These are phyloP conservation scores for Calidris pygmaea DNA, from an alignment of 2,113 vertebrate genomes.

Conservation along the genomic window DNA sequence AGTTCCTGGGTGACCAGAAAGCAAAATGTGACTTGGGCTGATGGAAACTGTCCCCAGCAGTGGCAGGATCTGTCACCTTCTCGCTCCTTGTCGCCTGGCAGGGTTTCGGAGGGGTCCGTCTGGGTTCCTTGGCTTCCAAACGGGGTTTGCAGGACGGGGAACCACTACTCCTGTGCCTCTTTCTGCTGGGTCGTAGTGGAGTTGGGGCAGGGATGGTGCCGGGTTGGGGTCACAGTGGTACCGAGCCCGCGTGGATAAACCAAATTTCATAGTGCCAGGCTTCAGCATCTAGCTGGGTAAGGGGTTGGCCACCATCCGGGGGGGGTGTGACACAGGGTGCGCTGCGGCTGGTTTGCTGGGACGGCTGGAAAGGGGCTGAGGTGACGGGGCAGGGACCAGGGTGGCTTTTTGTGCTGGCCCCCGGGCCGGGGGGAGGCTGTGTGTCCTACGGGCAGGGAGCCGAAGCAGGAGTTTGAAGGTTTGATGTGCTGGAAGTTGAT, in stretches of 20 bases:
- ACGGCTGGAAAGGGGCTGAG: not conserved
- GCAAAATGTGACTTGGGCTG: not conserved
- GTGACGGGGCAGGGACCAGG: not conserved
- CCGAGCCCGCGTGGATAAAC: fast-evolving
- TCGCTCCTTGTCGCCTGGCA: fast-evolving
- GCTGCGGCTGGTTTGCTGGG: not conserved
- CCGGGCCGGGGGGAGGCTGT: not conserved
- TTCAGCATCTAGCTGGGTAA: fast-evolving
- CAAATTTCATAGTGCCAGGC: fast-evolving
- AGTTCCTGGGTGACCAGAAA: not conserved
- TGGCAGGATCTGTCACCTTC: not conserved
- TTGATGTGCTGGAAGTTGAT: not conserved
- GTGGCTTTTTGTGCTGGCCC: not conserved
- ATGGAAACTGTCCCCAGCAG: fast-evolving
- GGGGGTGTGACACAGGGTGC: fast-evolving
- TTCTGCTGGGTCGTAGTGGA: fast-evolving
- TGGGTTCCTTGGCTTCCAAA: fast-evolving
- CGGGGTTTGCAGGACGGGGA: not conserved
- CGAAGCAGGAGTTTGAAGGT: not conserved
- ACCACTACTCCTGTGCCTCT: fast-evolving
- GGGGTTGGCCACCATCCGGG: fast-evolving
- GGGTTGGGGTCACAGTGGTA: fast-evolving
- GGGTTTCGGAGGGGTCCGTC: fast-evolving
- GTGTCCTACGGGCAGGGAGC: not conserved
- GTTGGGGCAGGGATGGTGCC: not conserved